Base-by-base conservation (phyloP, 2,888 invertebrate genomes). In the Tuta absoluta region DNA sequence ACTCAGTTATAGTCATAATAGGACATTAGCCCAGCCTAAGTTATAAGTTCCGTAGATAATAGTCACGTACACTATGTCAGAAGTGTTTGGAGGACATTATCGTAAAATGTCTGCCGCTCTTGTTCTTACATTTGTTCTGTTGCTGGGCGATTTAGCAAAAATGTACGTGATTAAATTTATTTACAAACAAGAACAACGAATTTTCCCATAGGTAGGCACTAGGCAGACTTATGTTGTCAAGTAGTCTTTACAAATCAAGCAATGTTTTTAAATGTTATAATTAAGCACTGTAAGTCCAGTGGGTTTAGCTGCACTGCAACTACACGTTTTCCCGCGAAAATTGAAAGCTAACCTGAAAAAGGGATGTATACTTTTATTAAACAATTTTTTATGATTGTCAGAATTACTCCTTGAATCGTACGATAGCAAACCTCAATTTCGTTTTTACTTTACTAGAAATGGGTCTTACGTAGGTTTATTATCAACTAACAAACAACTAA, bases 31-130 rank as follows among this genome's bases (percentile, higher is more conserved):
- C 45, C 3, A 4, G 45, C 17, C 45, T 4, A 45, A 45, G 17
- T 45, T 45, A 17, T 8, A 45, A 7, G 17, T 17, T 45, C 4
- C 45, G 45, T 17, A 17, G 17, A 45, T 45, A 45, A 45, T 45
- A 45, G 45, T 45, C 45, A 45, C 45, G 45, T 45, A 45, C 33
- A 33, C 33, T 33, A 8, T 3, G 45, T 17, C n/a, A 45, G 45
- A 45, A 45, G 45, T 14, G 11, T 41, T 41, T 41, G 41, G 41
- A 41, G 3, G 5, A n/a, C 45, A 45, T 45, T 45, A 45, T 17
- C 45, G 45, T 45, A 17, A 45, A 45, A 17, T 45, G 45, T n/a
- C 45, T 45, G 45, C n/a, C n/a, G n/a, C 45, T n/a, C 14, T n/a
- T 45, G 3, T 17, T 17, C 45, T 17, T 45, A 17, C 45, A 17